Evolutionary conservation across 2,113 vertebrate species (phyloP).

Genomic region (Pedionomus torquatus): DNA sequence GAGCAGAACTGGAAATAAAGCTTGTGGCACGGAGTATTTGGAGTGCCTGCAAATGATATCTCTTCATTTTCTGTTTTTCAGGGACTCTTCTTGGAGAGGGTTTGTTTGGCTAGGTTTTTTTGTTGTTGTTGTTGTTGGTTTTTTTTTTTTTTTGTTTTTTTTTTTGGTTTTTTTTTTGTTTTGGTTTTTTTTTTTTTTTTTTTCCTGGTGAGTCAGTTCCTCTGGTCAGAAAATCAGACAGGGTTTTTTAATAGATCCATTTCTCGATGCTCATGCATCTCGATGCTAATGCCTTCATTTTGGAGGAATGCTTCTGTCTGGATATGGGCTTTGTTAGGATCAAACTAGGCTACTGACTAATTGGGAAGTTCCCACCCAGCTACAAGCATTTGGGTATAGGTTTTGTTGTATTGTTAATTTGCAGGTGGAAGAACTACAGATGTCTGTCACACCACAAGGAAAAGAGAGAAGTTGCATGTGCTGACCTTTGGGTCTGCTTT

Average conservation of each 20-base stretch:
- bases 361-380: neutral
- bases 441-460: neutral
- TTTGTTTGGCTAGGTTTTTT: too few relatives aligned
- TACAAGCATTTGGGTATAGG: neutral
- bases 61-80: neutral
- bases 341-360: neutral
- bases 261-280: neutral
- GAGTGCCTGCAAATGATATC: neutral
- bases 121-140: too few relatives aligned
- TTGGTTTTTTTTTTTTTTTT: neutral
- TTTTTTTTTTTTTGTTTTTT: too few relatives aligned
- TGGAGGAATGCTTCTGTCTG: neutral
- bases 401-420: neutral
- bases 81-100: neutral
- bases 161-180: too few relatives aligned
- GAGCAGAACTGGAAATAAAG: neutral
- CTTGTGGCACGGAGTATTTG: neutral
- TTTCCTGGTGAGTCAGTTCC: neutral
- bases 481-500: neutral
- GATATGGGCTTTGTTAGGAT: neutral
- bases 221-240: neutral
- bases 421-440: neutral
- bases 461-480: neutral
- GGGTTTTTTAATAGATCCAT: neutral
- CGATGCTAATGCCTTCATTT: neutral